Evolutionary conservation across 2,797 vertebrate genomes (phyloP).

Genomic region (Enteromius anoplus): DNA sequence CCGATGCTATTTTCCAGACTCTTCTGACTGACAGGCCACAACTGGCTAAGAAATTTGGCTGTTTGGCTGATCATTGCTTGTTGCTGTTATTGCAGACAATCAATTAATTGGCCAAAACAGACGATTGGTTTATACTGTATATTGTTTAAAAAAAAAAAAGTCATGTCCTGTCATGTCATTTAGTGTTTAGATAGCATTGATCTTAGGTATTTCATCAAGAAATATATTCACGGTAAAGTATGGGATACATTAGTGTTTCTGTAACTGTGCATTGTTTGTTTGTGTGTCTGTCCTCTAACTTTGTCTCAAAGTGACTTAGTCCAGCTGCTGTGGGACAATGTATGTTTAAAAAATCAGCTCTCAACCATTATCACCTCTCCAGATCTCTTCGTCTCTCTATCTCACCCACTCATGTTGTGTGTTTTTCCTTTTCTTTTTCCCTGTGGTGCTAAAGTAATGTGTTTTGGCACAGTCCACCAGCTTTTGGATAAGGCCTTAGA

Average conservation of each 20-base stretch:
- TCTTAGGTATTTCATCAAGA: background rate
- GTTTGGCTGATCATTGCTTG: background rate
- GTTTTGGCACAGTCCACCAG: slow-evolving; percentile 69
- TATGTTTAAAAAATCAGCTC: slow-evolving; percentile 67
- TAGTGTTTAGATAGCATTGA: background rate
- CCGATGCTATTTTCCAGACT: background rate
- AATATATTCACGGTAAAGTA: background rate
- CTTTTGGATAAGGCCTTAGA: slow-evolving; percentile 72
- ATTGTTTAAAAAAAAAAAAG: background rate
- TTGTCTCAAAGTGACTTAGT: slow-evolving; percentile 17
- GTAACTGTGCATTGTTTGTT: slow-evolving; percentile 30
- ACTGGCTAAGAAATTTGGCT: background rate
- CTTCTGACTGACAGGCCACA: background rate
- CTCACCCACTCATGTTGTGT: slow-evolving; percentile 43
- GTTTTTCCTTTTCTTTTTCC: slow-evolving; percentile 48
- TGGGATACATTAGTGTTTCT: slow-evolving; percentile 17
- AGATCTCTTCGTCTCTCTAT: slow-evolving; percentile 61
- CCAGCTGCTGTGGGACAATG: slow-evolving; percentile 39
- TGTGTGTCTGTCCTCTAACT: slow-evolving; percentile 40
- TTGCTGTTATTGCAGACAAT: background rate
- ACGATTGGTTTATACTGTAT: background rate
- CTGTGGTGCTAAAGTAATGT: slow-evolving; percentile 75
- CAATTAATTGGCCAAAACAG: background rate
- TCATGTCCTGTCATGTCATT: background rate
- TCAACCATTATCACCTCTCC: slow-evolving; percentile 69